These are phyloP conservation scores for Micromys minutus DNA, from an alignment of 2,113 vertebrate species.

Conservation along the genomic window DNA sequence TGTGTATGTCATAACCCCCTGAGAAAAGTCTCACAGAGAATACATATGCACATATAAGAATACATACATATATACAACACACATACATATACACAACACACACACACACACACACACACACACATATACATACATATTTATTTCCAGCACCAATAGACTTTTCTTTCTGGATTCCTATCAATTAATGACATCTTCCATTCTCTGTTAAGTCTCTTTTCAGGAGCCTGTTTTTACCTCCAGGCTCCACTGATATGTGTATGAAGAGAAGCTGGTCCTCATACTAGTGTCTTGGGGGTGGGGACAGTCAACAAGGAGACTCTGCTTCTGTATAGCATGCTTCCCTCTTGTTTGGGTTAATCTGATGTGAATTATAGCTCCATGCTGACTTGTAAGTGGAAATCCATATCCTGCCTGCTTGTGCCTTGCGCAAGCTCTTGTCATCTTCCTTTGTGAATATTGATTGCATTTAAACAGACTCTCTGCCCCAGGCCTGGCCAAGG, in stretches of 20 bases:
- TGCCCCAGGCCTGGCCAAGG: constrained; percentile 58
- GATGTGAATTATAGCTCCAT: constrained; percentile 68
- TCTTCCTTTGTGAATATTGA: constrained; percentile 79
- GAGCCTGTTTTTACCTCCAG: neutral
- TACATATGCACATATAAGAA: neutral
- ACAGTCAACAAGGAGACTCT: neutral
- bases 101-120: neutral
- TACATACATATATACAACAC: neutral
- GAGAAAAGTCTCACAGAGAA: neutral
- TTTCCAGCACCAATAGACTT: neutral
- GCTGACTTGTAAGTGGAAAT: constrained; percentile 80
- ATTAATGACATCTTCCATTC: neutral
- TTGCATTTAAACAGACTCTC: constrained; percentile 77
- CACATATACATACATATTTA: neutral
- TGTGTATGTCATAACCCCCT: neutral
- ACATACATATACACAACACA: neutral
- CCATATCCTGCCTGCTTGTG: constrained; percentile 58
- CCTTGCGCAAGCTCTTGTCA: constrained; percentile 40
- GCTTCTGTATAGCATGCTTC: accelerated
- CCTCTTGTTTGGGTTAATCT: neutral
- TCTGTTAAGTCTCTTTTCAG: neutral
- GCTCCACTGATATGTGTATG: accelerated
- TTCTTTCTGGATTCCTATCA: neutral
- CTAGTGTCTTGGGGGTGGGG: neutral
- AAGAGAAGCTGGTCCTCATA: neutral